These are phyloP conservation scores for Terebella lapidaria DNA, from an alignment of 2,888 invertebrate genomes.

Conservation along the genomic window DNA sequence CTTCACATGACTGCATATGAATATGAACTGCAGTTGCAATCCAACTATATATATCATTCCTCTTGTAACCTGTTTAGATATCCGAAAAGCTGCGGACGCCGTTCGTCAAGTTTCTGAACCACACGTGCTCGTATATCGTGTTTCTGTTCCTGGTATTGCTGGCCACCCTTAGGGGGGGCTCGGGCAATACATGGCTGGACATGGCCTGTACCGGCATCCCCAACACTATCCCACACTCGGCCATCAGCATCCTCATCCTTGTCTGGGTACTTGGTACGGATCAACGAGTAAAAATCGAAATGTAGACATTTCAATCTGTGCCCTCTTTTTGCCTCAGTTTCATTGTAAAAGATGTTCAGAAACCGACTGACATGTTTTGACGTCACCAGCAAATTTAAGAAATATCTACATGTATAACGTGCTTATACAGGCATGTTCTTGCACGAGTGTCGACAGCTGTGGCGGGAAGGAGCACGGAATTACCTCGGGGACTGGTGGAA, in stretches of 20 bases:
- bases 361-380: too few species aligned
- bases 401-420: too few species aligned
- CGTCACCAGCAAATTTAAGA: too few species aligned
- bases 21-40: too few species aligned
- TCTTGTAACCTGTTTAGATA: too few species aligned
- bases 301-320: too few species aligned
- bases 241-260: constrained; percentile 29
- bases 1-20: too few species aligned
- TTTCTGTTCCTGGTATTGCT: constrained; percentile 35
- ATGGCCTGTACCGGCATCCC: constrained; percentile 31
- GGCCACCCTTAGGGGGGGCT: constrained; percentile 29
- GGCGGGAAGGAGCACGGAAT: constrained; percentile 30
- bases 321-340: too few species aligned
- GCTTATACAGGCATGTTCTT: constrained; percentile 37
- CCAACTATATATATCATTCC: too few species aligned
- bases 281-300: too few species aligned
- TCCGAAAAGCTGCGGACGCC: constrained; percentile 34
- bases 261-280: constrained; percentile 37
- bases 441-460: constrained; percentile 40
- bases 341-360: too few species aligned
- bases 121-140: constrained; percentile 41
- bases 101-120: constrained; percentile 39
- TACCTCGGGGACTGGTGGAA: constrained; percentile 43
- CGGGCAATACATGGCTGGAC: constrained; percentile 29
- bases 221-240: constrained; percentile 24